A percentile compares a stretch with the other conserved stretches of the same genome.
Conservation (phyloP, 2,113 vertebrate species). For the Australoheros scitulus region DNA sequence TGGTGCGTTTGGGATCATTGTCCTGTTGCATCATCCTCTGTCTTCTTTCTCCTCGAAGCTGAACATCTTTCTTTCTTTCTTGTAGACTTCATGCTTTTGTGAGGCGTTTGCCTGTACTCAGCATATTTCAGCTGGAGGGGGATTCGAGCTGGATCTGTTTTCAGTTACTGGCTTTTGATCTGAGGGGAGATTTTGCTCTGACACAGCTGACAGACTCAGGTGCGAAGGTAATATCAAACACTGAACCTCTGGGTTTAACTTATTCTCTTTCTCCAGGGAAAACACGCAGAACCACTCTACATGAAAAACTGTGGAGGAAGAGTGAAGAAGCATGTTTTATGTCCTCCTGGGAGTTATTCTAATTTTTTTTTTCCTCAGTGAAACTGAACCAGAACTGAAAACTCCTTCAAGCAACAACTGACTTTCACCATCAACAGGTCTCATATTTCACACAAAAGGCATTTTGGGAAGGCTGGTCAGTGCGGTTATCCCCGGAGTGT, state of each 20-base stretch:
- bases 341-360: not conserved
- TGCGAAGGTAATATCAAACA: not conserved
- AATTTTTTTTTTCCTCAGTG: not conserved
- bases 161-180: constrained; percentile 61
- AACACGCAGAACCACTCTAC: not conserved
- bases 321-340: not conserved
- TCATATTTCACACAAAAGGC: not conserved
- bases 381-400: not conserved
- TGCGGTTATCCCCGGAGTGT: not conserved
- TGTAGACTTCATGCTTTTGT: constrained; percentile 43
- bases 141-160: constrained; percentile 55
- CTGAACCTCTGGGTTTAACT: not conserved
- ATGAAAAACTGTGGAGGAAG: constrained; percentile 19
- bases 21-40: not conserved
- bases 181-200: constrained; percentile 25
- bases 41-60: not conserved
- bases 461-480: not conserved
- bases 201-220: constrained; percentile 21
- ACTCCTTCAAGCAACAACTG: no score
- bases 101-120: constrained; percentile 51
- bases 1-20: not conserved
- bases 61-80: not conserved
- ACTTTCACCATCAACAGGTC: not conserved
- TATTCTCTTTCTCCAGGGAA: not conserved
- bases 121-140: constrained; percentile 48